Percentiles rank a stretch among this genome's conserved stretches.
These are phyloP conservation scores for Andrena fulva DNA, from an alignment of 2,888 invertebrate genomes.

Conservation along the genomic window DNA sequence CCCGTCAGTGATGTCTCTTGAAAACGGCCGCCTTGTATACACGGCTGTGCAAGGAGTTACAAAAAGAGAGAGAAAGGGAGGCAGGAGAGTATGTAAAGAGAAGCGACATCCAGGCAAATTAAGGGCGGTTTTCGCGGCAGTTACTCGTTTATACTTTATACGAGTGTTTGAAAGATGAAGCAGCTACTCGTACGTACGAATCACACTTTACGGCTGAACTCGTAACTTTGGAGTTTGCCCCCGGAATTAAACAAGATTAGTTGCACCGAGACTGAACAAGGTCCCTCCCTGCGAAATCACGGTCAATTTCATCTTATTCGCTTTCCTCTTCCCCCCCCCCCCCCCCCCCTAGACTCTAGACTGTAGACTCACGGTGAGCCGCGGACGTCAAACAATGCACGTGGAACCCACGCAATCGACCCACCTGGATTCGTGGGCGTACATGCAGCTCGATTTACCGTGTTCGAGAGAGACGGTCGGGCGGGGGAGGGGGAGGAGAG, in stretches of 20 bases:
- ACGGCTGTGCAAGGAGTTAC: not conserved
- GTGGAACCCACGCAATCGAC: conserved; percentile 26
- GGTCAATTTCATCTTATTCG: conserved; percentile 43
- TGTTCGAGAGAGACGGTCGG: not conserved
- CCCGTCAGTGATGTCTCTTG: conserved; percentile 47
- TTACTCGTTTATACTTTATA: conserved; percentile 16
- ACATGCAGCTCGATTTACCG: conserved; percentile 9
- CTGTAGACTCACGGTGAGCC: conserved; percentile 9
- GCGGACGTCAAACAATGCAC: conserved; percentile 35
- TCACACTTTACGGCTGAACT: conserved; percentile 12
- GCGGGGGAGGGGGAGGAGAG: not conserved
- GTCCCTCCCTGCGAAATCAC: conserved; percentile 41
- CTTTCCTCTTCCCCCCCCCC: not conserved
- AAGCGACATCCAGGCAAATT: conserved; percentile 32
- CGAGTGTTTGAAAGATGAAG: not conserved
- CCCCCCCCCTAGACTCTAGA: not conserved
- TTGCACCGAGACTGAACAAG: not conserved
- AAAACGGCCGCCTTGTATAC: conserved; percentile 36
- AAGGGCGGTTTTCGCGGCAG: conserved; percentile 31
- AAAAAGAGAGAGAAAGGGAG: not conserved
- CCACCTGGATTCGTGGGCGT: conserved; percentile 28
- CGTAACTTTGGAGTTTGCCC: not conserved
- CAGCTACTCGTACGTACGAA: not conserved
- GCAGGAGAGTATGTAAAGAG: not conserved
- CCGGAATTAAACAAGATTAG: not conserved